Evolutionary conservation across 2,113 vertebrate species (phyloP), one percentile per base, ranked within the genome.

Genomic region (Pao palembangensis): DNA sequence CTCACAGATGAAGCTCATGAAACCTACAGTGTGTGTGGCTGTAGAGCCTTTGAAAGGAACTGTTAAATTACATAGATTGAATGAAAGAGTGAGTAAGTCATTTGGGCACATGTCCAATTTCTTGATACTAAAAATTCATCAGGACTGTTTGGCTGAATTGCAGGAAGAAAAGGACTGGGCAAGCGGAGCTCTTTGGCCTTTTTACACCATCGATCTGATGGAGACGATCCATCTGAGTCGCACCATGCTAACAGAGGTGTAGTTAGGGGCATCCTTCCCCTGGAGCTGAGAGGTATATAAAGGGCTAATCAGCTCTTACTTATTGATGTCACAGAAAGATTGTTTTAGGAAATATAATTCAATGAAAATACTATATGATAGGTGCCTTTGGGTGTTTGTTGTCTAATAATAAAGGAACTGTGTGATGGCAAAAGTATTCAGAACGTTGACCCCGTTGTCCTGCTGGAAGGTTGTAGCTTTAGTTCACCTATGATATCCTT

Each of bases 201-300:
- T 47, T 51, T 70, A 63, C 70, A 81, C 57, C 71, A 75, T 50
- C 82, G 51, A 28, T 16, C 17, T 5, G 52, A 61, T 64, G 66
- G 58, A 8, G 53, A 62, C 31, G 69, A 83, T 48, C 50, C 58
- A 17, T 5, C 55, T 34, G 54, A 42, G 34, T 54, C 31, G 43
- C 48, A 64, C 12, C 41, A 69, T 13, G 0, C 61, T 11, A 54
- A 59, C 0, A 0, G 43, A 51, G 62, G 72, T 3, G 74, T 31
- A 3, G 65, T 79, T 12, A 49, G 15, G 1, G 58, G 80, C 0
- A 18, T 56, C 10, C 63, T 90, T 8, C 88, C 83, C 8, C 74
- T 84, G 67, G 73, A 88, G 57, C 71, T 75, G 55, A 89, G 88
- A 89, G 88, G 91, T 21, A 15, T 20, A 7, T 17, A 5, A 18